Evolutionary conservation across 2,113 vertebrate genomes (phyloP).

Genomic region (Stictonetta naevosa): DNA sequence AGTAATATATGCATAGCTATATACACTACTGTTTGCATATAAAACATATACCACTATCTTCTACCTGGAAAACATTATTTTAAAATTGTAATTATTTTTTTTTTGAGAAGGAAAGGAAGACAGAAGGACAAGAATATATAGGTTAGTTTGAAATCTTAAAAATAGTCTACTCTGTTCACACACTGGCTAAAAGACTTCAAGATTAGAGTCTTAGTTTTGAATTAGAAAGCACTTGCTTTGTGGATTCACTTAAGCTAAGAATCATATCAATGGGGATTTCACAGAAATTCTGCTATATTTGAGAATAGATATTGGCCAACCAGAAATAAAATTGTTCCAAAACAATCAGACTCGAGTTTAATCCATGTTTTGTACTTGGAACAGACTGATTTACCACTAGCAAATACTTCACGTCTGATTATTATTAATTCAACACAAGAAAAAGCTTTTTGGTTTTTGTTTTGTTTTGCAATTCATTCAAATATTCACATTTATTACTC

Average conservation of each 20-base stretch:
- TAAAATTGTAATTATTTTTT: not conserved
- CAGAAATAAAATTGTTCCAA: not conserved
- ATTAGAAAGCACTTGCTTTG: not conserved
- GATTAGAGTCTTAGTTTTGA: not conserved
- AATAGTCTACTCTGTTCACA: not conserved
- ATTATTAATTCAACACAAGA: not conserved
- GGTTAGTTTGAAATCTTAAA: not conserved
- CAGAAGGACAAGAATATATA: not conserved
- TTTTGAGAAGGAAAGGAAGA: not conserved
- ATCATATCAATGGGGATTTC: not conserved
- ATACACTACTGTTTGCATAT: not conserved
- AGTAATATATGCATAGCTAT: not conserved
- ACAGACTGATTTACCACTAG: not conserved
- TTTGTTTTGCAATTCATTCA: not conserved
- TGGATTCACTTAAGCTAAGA: not conserved
- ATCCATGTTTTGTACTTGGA: not conserved
- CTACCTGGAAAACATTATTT: not conserved
- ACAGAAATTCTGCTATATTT: not conserved
- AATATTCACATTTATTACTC: not conserved
- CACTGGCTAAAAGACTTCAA: not conserved
- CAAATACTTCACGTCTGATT: not conserved
- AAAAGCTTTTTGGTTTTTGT: not conserved
- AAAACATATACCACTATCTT: not conserved
- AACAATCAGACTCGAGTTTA: not conserved
- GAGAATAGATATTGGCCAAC: not conserved